Evolutionary conservation across 2,797 vertebrate species (phyloP).

Genomic region (Enteromius paludinosus): DNA sequence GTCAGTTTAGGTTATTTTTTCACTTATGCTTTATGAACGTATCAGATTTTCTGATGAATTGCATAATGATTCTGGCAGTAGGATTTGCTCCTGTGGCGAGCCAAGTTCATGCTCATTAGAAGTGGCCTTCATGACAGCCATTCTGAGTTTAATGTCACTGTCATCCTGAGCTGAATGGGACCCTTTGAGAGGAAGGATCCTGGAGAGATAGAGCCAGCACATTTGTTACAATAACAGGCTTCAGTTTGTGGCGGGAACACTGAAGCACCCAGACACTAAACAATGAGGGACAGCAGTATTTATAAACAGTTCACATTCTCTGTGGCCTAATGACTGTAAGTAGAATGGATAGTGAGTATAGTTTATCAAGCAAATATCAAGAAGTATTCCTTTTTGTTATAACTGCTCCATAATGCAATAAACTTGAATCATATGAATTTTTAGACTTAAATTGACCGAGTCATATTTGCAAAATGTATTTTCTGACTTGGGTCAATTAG

Average conservation of each 20-base stretch:
- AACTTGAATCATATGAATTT: neutral
- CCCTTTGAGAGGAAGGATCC: slow-evolving; percentile 41
- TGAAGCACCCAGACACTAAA: slow-evolving; percentile 6
- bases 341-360: neutral
- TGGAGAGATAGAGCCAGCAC: slow-evolving; percentile 8
- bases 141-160: slow-evolving; percentile 45
- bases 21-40: neutral
- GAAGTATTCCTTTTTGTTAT: neutral
- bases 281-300: slow-evolving; percentile 20
- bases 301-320: slow-evolving; percentile 18
- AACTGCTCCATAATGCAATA: neutral
- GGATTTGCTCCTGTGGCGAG: neutral
- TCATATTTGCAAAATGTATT: neutral
- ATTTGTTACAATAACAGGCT: slow-evolving; percentile 7
- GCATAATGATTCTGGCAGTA: slow-evolving; percentile 39
- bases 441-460: neutral
- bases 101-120: slow-evolving; percentile 49
- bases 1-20: slow-evolving; percentile 30
- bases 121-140: slow-evolving; percentile 43
- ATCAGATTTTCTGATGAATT: slow-evolving; percentile 29
- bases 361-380: neutral
- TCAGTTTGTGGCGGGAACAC: neutral
- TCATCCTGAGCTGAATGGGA: slow-evolving; percentile 39
- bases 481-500: neutral
- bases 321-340: neutral